These are phyloP conservation scores for Napeogenes sylphis DNA, from an alignment of 2,888 invertebrate genomes.

Conservation along the genomic window DNA sequence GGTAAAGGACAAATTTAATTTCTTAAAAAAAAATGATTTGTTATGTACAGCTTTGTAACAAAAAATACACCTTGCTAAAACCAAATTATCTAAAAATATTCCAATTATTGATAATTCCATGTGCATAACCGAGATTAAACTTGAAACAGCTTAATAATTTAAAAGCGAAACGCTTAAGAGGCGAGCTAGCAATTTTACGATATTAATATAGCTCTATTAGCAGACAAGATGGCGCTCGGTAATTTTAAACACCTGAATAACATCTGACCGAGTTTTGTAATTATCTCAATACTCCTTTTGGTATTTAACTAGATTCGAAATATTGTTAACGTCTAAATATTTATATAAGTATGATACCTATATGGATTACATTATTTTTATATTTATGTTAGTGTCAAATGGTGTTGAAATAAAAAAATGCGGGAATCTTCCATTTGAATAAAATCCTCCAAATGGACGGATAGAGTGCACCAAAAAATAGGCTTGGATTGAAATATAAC, in stretches of 20 bases:
- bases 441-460: slow-evolving; percentile 36
- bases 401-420: slow-evolving; percentile 8
- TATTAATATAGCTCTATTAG: slow-evolving; percentile 55
- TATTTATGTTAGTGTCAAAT: not conserved
- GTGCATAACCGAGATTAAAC: slow-evolving; percentile 32
- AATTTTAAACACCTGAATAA: slow-evolving; percentile 35
- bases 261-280: slow-evolving; percentile 30
- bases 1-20: too few relatives aligned
- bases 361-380: not conserved
- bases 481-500: not conserved
- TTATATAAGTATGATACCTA: not conserved
- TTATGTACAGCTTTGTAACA: not conserved
- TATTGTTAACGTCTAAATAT: not conserved
- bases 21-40: too few relatives aligned
- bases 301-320: slow-evolving; percentile 3
- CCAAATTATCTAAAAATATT: slow-evolving; percentile 14
- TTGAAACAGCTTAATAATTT: slow-evolving; percentile 42
- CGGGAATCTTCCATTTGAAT: slow-evolving; percentile 32
- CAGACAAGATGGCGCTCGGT: slow-evolving; percentile 44
- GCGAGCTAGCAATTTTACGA: slow-evolving; percentile 47
- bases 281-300: slow-evolving; percentile 18
- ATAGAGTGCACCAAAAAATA: slow-evolving; percentile 29
- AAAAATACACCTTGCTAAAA: not conserved
- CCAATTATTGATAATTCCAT: slow-evolving; percentile 26
- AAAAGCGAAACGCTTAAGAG: slow-evolving; percentile 43